phyloP scores from a whole-genome alignment of 2,113 vertebrate genomes.

The Naja naja region DNA sequence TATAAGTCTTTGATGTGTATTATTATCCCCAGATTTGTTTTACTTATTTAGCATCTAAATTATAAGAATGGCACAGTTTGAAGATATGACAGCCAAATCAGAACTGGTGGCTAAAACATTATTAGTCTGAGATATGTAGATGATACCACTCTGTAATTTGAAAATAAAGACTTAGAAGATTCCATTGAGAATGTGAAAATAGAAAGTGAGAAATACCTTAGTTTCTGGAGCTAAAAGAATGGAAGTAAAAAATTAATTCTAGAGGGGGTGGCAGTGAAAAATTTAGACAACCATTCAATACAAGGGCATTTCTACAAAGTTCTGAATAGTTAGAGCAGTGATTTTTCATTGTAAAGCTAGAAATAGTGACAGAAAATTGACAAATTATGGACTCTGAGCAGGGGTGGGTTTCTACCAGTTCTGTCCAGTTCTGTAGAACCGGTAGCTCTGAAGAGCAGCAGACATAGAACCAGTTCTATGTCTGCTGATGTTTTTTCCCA shows the following conservation, averaged over 20 bases:
- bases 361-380: not conserved
- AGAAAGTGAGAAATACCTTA: not conserved
- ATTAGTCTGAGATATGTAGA: not conserved
- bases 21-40: not conserved
- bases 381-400: not conserved
- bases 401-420: too few species aligned
- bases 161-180: not conserved
- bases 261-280: not conserved
- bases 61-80: not conserved
- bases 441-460: too few species aligned
- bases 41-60: not conserved
- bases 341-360: not conserved
- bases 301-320: not conserved
- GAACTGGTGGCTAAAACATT: not conserved
- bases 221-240: not conserved
- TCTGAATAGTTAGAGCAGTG: not conserved
- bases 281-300: not conserved
- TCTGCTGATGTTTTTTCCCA: too few species aligned
- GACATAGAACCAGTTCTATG: too few species aligned
- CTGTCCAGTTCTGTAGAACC: too few species aligned
- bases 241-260: not conserved
- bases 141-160: not conserved
- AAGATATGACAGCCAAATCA: not conserved
- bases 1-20: not conserved
- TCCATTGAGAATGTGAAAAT: not conserved